A percentile compares a stretch with the other conserved stretches of the same genome.
phyloP scores from a whole-genome alignment of 2,113 vertebrate species.

The Illadopsis cleaveri region DNA sequence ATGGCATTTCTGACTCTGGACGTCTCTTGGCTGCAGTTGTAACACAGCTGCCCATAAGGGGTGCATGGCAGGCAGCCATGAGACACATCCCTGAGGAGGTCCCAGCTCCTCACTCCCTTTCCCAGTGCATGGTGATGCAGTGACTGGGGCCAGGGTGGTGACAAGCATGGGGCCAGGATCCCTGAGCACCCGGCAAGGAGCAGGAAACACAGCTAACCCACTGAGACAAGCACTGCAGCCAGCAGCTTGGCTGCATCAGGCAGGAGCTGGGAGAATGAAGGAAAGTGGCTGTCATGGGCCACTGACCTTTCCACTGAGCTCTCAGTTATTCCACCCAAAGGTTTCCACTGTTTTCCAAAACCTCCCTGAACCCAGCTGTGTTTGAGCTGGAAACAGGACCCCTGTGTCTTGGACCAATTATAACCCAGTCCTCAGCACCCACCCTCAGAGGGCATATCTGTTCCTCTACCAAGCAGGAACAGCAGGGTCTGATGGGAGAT shows the following conservation, averaged over 20 bases:
- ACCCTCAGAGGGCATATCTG: background rate
- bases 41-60: background rate
- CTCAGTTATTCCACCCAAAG: background rate
- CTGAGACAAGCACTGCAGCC: background rate
- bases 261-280: background rate
- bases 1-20: background rate
- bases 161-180: background rate
- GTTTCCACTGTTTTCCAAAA: background rate
- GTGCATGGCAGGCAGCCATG: background rate
- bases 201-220: background rate
- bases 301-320: background rate
- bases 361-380: background rate
- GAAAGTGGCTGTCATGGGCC: background rate
- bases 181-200: fast-evolving
- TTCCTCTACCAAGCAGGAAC: background rate
- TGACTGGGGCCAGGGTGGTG: background rate
- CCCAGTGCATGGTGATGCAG: background rate
- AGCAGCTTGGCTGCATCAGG: background rate
- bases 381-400: background rate
- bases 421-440: background rate
- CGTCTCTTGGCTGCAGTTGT: background rate
- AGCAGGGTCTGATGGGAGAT: background rate
- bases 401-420: fast-evolving
- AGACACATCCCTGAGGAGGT: background rate
- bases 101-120: background rate